Evolutionary conservation across 2,113 vertebrate species (phyloP), one percentile per base, ranked within the genome.

Genomic region (Corythoichthys intestinalis): DNA sequence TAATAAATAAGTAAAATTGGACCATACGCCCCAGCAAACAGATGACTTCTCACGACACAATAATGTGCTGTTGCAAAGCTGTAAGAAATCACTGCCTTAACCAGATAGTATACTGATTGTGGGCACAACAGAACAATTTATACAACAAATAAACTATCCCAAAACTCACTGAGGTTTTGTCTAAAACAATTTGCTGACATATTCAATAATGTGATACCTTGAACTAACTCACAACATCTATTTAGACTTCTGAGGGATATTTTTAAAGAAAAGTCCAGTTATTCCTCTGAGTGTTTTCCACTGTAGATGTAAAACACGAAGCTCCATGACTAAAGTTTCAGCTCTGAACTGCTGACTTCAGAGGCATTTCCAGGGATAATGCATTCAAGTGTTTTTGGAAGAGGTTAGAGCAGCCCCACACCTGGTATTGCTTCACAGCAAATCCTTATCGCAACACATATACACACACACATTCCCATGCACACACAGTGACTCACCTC

Each of bases 401-500:
- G 64, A 86, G 83, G 82, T 85, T 85, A 88, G 84, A 88, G 76
- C 49, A 75, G 68, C 70, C 65, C 61, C 74, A 80, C 90, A 90
- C 76, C 89, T 90, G 90, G 79, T 81, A 54, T 58, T 77, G 80
- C 80, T 88, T 86, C 84, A 81, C 68, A 41, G 67, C 10, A 47
- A 44, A 34, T 20, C 44, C 20, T 71, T 38, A 50, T 10, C 35
- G 17, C 47, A 48, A 17, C 9, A 58, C 66, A 58, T 34, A 53
- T 50, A 44, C 38, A 72, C 20, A 53, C 52, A 28, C 35, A 41
- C 41, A 17, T 6, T 49, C 65, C 58, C 46, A 54, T 52, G 48
- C 39, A 67, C 28, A 38, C 54, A 28, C 15, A 47, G 47, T 48
- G 62, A 58, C n/a, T 15, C 89, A 96, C 95, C 95, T 93, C 96